Evolutionary conservation across 2,888 invertebrate genomes (phyloP), one percentile per base, ranked within the genome.

Genomic region (Callyntrura sp.): DNA sequence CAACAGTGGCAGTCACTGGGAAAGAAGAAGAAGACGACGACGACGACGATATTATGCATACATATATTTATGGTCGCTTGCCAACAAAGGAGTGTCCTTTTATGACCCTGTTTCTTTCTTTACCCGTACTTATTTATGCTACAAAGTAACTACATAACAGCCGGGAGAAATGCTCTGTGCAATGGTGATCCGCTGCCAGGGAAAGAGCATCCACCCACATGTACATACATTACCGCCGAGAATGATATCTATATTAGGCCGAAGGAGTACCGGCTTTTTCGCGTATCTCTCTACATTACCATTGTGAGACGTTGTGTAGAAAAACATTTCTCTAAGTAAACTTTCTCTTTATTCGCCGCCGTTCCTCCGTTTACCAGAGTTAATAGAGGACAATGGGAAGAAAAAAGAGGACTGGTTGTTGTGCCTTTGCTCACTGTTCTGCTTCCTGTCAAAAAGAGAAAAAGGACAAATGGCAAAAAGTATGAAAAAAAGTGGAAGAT

Each of bases 1-100:
- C 35, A 35, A 6, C 35, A 35, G 35, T 35, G 6, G 35, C 35
- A 35, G 35, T 6, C 35, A 35, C 3, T 6, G 17, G 45, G 9
- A 70, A 20, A 9, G 45, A 45, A 1, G 17, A 2, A n/a, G 35
- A 6, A 4, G 35, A 6, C 35, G 35, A 6, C 35, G 35, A 35
- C 35, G 35, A 35, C 35, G 35, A 35, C 35, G 35, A 35, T 35
- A 35, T 35, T 35, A 35, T 35, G 35, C 35, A 35, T 70, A 12
- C 9, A 12, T 68, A n/a, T 68, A 68, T 48, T 55, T 55, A 78
- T 83, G 78, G 84, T 89, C n/a, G 55, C 48, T 78, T 89, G 84
- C 88, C 88, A 84, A 84, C 84, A 84, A 89, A 89, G 88, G 88
- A 89, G 88, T 89, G 88, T 84, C 88, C 88, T 88, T 89, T 73